Percentiles rank a stretch among this genome's conserved stretches.
phyloP scores from a whole-genome alignment of 1,140 invertebrate species.

The Cyrtorhinus lividipennis region DNA sequence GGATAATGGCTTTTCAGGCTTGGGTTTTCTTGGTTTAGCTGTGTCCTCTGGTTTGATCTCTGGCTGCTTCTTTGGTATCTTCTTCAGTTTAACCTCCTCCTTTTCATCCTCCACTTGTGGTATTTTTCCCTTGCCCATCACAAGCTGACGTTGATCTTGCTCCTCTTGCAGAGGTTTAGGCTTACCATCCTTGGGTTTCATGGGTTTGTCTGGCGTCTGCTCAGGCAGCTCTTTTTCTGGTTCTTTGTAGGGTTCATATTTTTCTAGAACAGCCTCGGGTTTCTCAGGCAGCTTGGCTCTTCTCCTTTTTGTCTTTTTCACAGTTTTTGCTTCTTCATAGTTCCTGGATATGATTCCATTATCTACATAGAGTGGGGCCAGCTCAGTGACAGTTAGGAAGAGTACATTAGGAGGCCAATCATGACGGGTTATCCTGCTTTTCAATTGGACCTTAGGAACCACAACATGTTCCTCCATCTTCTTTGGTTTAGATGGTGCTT shows the following conservation, averaged over 20 bases:
- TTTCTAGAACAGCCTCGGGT: constrained; percentile 33
- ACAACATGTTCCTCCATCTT: constrained; percentile 34
- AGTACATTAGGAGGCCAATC: constrained; percentile 32
- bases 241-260: constrained; percentile 29
- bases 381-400: constrained; percentile 22
- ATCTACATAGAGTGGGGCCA: constrained; percentile 31
- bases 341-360: constrained; percentile 51
- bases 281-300: constrained; percentile 31
- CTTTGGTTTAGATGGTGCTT: constrained; percentile 33
- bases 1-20: constrained; percentile 20
- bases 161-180: background rate
- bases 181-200: constrained; percentile 30
- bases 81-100: constrained; percentile 23
- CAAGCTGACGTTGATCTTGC: constrained; percentile 19
- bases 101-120: constrained; percentile 23
- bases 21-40: constrained; percentile 22
- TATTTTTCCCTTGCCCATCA: constrained; percentile 26
- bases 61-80: constrained; percentile 16
- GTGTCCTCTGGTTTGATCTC: constrained; percentile 19
- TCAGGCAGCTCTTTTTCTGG: constrained; percentile 13
- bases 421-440: constrained; percentile 42
- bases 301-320: constrained; percentile 40
- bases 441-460: constrained; percentile 47
- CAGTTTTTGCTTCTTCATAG: constrained; percentile 45
- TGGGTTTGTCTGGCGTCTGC: constrained; percentile 23